phyloP scores from a whole-genome alignment of 2,888 invertebrate genomes.

The Dryomyza anilis region DNA sequence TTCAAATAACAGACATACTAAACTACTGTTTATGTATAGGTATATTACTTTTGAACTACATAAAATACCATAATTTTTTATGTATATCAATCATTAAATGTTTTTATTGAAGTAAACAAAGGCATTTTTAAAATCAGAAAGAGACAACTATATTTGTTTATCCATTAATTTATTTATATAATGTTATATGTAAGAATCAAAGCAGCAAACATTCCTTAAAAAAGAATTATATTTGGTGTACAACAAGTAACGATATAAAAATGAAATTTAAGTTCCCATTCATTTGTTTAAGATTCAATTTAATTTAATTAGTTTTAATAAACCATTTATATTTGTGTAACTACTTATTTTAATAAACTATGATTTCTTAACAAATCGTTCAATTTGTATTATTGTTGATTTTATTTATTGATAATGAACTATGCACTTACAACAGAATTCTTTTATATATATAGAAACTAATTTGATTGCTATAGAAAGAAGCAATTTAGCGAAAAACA shows the following conservation, averaged over 20 bases:
- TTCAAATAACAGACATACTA: too few species aligned
- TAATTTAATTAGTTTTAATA: not conserved
- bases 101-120: not conserved
- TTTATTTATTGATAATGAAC: slow-evolving; percentile 11
- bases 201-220: not conserved
- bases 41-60: too few species aligned
- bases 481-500: slow-evolving; percentile 26
- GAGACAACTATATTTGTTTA: slow-evolving; percentile 7
- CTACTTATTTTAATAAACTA: slow-evolving; percentile 11
- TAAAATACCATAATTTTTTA: not conserved
- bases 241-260: slow-evolving; percentile 21
- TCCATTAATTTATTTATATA: not conserved
- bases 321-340: not conserved
- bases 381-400: not conserved
- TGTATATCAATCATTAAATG: not conserved
- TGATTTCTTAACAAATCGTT: not conserved
- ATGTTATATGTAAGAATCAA: not conserved
- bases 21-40: too few species aligned
- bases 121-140: slow-evolving; percentile 15
- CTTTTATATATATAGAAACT: slow-evolving; percentile 26
- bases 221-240: not conserved
- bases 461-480: slow-evolving; percentile 15
- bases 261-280: slow-evolving; percentile 34
- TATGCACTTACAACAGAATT: slow-evolving; percentile 30
- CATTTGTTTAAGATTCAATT: slow-evolving; percentile 22